A percentile compares a stretch with the other conserved stretches of the same genome.
Evolutionary conservation across 2,113 vertebrate genomes (phyloP).

Genomic region (Ailurus styani): DNA sequence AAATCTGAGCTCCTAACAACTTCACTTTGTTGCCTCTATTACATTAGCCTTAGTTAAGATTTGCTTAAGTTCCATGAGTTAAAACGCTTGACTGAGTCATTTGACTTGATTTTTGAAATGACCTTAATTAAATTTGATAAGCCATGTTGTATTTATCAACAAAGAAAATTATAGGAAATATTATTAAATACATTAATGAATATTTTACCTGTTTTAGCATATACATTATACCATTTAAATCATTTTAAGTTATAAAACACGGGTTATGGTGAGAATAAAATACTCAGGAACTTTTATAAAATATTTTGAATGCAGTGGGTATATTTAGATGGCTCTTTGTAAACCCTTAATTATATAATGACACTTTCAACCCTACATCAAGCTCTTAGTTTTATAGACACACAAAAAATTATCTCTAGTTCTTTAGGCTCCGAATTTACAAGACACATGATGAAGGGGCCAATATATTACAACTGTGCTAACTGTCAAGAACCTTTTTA

Average conservation of each 20-base stretch:
- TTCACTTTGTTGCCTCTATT: neutral
- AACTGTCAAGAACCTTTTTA: conserved; percentile 76
- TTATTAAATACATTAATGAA: neutral
- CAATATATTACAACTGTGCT: conserved; percentile 74
- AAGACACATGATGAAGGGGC: conserved; percentile 68
- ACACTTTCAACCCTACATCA: conserved; percentile 57
- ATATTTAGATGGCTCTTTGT: conserved; percentile 42
- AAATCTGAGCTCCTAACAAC: neutral
- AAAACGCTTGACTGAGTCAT: neutral
- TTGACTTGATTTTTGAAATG: neutral
- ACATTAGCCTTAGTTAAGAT: neutral
- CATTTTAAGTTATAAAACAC: conserved; percentile 50
- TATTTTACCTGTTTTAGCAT: neutral
- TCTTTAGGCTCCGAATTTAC: conserved; percentile 63
- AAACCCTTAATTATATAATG: conserved; percentile 67
- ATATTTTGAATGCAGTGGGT: conserved; percentile 27
- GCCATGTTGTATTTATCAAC: neutral
- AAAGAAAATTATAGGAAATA: neutral
- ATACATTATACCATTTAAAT: conserved; percentile 1
- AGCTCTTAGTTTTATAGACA: conserved; percentile 61
- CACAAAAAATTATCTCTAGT: conserved; percentile 63
- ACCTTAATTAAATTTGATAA: neutral
- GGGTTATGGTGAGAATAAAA: conserved; percentile 52
- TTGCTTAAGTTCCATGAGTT: neutral
- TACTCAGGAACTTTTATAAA: conserved; percentile 55